These are phyloP conservation scores for Coilia nasus DNA, from an alignment of 2,797 vertebrate species.

Conservation along the genomic window DNA sequence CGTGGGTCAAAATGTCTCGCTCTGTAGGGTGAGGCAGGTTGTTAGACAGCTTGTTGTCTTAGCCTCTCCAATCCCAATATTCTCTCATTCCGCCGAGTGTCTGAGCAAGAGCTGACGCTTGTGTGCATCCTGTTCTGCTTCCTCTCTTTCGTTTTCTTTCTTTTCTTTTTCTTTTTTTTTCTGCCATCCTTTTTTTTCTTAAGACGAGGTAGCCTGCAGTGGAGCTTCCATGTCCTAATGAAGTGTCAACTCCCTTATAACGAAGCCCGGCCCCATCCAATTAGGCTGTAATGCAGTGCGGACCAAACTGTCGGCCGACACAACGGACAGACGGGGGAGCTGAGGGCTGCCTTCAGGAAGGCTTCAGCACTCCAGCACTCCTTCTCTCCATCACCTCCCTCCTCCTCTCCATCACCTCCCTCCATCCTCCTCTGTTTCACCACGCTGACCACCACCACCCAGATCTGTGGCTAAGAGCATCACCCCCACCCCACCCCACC, in stretches of 20 bases:
- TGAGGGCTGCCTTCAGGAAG: not conserved
- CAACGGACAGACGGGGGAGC: constrained; percentile 48
- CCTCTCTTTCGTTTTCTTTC: constrained; percentile 1
- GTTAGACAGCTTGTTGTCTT: constrained; percentile 19
- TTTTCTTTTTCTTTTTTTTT: constrained; percentile 35
- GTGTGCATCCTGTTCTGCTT: not conserved
- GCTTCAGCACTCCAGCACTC: not conserved
- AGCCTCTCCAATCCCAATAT: not conserved
- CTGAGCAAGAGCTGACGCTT: not conserved
- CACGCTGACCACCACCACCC: not conserved
- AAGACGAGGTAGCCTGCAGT: constrained; percentile 40
- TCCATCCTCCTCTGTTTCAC: not conserved
- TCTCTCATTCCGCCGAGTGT: constrained; percentile 4
- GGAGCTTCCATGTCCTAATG: constrained; percentile 62
- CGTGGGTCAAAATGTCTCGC: not conserved
- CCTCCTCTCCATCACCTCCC: not conserved
- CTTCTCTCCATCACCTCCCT: not conserved
- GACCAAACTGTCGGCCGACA: constrained; percentile 46
- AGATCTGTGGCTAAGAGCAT: not conserved
- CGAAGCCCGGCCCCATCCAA: constrained; percentile 57
- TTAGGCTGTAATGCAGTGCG: constrained; percentile 60
- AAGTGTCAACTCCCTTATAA: constrained; percentile 59
- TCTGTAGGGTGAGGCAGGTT: not conserved
- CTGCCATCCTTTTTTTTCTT: constrained; percentile 34
- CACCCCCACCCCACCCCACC: not conserved